Percentiles rank a stretch among this genome's conserved stretches.
Conservation (phyloP, 2,888 invertebrate genomes). For the Ypsolopha sequella region DNA sequence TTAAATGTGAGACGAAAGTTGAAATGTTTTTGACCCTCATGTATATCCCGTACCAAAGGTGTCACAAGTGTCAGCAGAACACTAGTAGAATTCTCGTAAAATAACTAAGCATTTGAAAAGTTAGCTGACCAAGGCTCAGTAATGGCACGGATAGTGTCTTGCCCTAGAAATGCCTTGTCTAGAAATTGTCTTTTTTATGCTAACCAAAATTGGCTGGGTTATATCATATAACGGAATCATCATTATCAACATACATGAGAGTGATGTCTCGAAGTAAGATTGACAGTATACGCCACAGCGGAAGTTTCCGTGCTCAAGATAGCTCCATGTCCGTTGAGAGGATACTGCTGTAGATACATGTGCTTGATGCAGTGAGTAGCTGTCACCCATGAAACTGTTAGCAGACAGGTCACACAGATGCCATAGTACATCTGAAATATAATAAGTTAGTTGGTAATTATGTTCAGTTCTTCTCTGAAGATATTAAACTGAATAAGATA, state of each 20-base stretch:
- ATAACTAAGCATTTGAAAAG: background rate
- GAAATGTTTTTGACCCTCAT: conserved; percentile 3
- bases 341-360: conserved; percentile 75
- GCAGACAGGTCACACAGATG: conserved; percentile 85
- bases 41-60: background rate
- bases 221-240: no score
- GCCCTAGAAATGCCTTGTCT: no score
- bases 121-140: no score
- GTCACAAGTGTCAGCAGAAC: background rate
- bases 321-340: conserved; percentile 41
- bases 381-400: conserved; percentile 93
- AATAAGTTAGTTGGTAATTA: background rate
- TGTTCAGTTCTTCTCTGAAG: background rate
- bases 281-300: conserved; percentile 30
- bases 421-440: conserved; percentile 86
- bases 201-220: no score
- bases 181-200: no score
- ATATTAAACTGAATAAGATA: background rate
- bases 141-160: no score
- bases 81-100: background rate
- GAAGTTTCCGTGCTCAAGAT: conserved; percentile 49
- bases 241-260: conserved; percentile 24
- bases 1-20: no score
- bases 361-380: conserved; percentile 94
- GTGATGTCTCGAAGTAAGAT: conserved; percentile 31